Conservation (phyloP, 2,113 vertebrate species). For the Ochotona curzoniae region DNA sequence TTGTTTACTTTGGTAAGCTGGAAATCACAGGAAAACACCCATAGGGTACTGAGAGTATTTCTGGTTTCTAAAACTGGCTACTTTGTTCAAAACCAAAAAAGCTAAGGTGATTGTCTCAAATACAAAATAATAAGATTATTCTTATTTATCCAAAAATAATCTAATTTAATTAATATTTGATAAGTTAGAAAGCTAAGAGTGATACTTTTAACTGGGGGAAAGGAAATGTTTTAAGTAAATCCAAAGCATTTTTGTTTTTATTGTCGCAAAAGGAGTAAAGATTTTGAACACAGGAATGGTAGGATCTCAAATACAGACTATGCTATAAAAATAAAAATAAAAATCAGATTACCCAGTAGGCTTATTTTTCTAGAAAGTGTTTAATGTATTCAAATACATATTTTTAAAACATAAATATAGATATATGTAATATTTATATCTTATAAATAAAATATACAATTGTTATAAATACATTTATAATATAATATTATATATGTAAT, state of each 20-base stretch:
- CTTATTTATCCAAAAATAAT: constrained; percentile 18
- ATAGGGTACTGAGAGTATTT: neutral
- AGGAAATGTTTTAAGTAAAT: constrained; percentile 41
- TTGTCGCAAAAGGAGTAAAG: neutral
- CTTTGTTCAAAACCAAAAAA: neutral
- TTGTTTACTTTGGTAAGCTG: constrained; percentile 46
- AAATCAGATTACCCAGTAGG: neutral
- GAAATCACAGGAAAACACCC: constrained; percentile 47
- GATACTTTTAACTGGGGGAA: neutral
- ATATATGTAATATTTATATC: no score
- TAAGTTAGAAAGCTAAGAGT: constrained; percentile 14
- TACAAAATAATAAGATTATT: neutral
- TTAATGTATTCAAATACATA: neutral
- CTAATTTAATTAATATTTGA: constrained; percentile 33
- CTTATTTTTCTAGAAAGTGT: neutral
- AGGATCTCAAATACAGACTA: neutral
- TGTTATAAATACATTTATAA: no score
- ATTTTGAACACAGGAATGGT: neutral
- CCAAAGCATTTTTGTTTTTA: constrained; percentile 9
- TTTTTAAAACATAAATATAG: neutral
- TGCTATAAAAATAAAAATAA: neutral
- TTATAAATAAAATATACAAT: no score
- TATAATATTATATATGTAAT: neutral
- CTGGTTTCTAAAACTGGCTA: neutral
- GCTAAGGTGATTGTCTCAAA: constrained; percentile 4